Evolutionary conservation across 1,140 invertebrate genomes (phyloP), one percentile per base, ranked within the genome.

Genomic region (Drosophila truncata): DNA sequence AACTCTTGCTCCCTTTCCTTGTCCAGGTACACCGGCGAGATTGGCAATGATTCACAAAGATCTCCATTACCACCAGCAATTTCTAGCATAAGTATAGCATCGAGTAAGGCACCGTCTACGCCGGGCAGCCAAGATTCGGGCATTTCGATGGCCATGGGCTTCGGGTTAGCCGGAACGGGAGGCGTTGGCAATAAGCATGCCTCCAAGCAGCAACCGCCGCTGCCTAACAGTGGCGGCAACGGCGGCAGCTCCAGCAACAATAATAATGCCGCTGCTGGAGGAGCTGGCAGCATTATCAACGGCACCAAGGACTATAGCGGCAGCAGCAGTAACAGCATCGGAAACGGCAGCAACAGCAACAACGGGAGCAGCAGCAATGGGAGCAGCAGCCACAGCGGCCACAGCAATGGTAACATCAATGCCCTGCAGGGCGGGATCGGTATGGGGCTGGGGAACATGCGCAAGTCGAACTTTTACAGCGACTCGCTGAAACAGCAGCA

Each of bases 61-160:
- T 93, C 92, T 92, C 92, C 92, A 80, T 74, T 92, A 84, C 92
- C 91, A 92, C 80, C 92, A 87, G 84, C 91, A 88, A 88, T 92
- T 84, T 92, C 91, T 92, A 92, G 81, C 77, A 80, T 93, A 91
- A 92, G 87, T 83, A 78, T 92, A 86, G 72, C 69, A 50, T 54
- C 80, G 55, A 91, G 62, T 80, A 92, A 92, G 77, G 33, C 63
- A n/a, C 55, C 71, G 16, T 27, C 42, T 35, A 65, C 63, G 50
- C 61, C 76, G n/a, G 54, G 55, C 54, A 37, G 33, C 52, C 52
- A 55, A 42, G 67, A 73, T 4, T 60, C 63, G 35, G 44, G 66
- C 52, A 72, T 50, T 23, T 35, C 61, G 42, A 49, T 67, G 41
- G 57, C 31, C 58, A 27, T 63, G 35, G 46, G 65, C 33, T 33